A percentile compares a stretch with the other conserved stretches of the same genome.
phyloP scores from a whole-genome alignment of 2,113 vertebrate genomes.

The Psittacula cyanocephala region DNA sequence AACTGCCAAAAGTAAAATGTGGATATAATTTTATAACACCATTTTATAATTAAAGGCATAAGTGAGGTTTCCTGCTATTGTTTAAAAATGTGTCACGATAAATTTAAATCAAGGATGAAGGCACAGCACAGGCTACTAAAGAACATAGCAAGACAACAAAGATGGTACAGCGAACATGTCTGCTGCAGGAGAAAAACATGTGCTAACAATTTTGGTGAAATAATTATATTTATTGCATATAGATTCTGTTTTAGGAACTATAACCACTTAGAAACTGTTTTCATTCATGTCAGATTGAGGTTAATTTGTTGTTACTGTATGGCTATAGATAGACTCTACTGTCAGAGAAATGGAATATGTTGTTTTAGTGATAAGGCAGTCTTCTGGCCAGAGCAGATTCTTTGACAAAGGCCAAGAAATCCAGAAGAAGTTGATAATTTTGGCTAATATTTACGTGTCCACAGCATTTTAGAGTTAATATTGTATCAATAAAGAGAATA shows the following conservation, averaged over 20 bases:
- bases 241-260: slow-evolving; percentile 78
- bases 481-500: slow-evolving; percentile 17
- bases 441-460: slow-evolving; percentile 37
- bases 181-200: slow-evolving; percentile 70
- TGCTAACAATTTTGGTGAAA: slow-evolving; percentile 81
- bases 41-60: slow-evolving; percentile 86
- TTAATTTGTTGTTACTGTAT: slow-evolving; percentile 79
- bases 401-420: slow-evolving; percentile 29
- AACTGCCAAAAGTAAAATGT: slow-evolving; percentile 80
- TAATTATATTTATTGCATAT: slow-evolving; percentile 81
- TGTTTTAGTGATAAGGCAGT: slow-evolving; percentile 70
- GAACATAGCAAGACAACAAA: slow-evolving; percentile 70
- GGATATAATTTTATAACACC: slow-evolving; percentile 86
- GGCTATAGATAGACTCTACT: slow-evolving; percentile 69
- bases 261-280: slow-evolving; percentile 79
- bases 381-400: slow-evolving; percentile 50
- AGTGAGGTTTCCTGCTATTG: slow-evolving; percentile 86
- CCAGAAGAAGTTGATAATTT: slow-evolving; percentile 21
- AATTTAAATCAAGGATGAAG: slow-evolving; percentile 80
- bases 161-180: slow-evolving; percentile 68
- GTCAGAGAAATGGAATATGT: slow-evolving; percentile 71
- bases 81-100: slow-evolving; percentile 83
- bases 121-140: slow-evolving; percentile 66
- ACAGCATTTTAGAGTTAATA: slow-evolving; percentile 5
- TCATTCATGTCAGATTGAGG: slow-evolving; percentile 80